These are phyloP conservation scores for Egretta garzetta DNA, from an alignment of 2,113 vertebrate genomes.

Conservation along the genomic window DNA sequence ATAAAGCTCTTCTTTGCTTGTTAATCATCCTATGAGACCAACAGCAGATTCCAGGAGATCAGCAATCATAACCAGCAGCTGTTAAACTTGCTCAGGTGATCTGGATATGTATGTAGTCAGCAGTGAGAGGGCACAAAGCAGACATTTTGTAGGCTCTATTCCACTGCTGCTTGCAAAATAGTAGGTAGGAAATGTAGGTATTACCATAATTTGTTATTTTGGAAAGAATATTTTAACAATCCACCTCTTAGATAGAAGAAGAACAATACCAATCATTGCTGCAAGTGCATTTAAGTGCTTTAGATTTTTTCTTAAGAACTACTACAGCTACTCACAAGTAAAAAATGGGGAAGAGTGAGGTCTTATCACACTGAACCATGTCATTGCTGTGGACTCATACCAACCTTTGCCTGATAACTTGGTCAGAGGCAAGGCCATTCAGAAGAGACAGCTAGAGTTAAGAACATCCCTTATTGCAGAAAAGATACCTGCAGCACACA, in stretches of 20 bases:
- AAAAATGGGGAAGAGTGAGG: neutral
- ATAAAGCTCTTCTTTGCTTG: neutral
- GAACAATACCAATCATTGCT: neutral
- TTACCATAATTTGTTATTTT: neutral
- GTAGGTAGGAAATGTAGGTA: neutral
- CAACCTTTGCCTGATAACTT: neutral
- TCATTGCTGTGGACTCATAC: neutral
- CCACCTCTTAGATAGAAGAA: neutral
- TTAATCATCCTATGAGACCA: neutral
- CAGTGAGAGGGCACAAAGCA: neutral
- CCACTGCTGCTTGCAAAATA: neutral
- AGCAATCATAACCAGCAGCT: neutral
- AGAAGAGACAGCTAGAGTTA: neutral
- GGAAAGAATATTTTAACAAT: neutral
- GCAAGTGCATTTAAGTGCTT: neutral
- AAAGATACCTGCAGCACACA: neutral
- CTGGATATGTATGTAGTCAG: neutral
- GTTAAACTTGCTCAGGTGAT: neutral
- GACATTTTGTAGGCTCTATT: neutral
- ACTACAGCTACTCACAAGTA: neutral
- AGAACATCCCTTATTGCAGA: neutral
- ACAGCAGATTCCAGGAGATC: neutral
- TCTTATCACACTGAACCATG: neutral
- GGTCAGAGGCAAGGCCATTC: neutral
- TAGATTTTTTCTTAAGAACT: neutral